A percentile compares a stretch with the other conserved stretches of the same genome.
phyloP scores from a whole-genome alignment of 2,888 invertebrate species.

The Dendrolimus pini region DNA sequence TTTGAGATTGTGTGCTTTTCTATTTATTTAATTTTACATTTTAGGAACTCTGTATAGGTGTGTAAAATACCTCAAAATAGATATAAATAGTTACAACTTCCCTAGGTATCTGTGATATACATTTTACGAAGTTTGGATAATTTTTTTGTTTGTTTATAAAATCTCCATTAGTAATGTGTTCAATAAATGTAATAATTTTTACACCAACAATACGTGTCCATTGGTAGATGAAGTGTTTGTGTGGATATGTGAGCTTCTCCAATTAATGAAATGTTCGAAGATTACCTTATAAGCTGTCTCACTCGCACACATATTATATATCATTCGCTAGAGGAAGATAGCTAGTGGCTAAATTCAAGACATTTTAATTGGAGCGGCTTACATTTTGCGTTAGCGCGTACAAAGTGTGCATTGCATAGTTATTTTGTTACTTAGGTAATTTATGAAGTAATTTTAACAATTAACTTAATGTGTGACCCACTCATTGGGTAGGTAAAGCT shows the following conservation, averaged over 20 bases:
- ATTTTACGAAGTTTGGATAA: slow-evolving; percentile 31
- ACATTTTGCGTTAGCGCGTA: neutral
- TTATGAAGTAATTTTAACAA: neutral
- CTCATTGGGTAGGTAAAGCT: neutral
- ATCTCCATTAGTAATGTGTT: slow-evolving; percentile 48
- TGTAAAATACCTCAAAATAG: slow-evolving; percentile 52
- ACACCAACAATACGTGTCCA: slow-evolving; percentile 14
- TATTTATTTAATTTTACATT: slow-evolving; percentile 46
- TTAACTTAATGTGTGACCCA: neutral
- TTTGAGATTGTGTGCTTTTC: slow-evolving; percentile 54
- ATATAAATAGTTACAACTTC: slow-evolving; percentile 58
- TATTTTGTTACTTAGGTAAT: neutral
- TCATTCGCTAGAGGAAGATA: neutral
- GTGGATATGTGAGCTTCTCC: too few species aligned
- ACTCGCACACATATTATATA: neutral
- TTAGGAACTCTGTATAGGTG: slow-evolving; percentile 34
- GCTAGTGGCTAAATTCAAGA: neutral
- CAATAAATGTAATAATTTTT: slow-evolving; percentile 28
- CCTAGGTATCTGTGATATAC: slow-evolving; percentile 73
- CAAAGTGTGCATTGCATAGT: neutral
- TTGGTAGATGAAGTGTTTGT: too few species aligned
- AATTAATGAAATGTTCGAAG: too few species aligned
- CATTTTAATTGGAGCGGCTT: neutral
- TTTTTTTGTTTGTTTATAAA: slow-evolving; percentile 17
- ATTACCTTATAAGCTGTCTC: neutral